phyloP scores from a whole-genome alignment of 1,140 invertebrate genomes.

The Oscheius sp. region DNA sequence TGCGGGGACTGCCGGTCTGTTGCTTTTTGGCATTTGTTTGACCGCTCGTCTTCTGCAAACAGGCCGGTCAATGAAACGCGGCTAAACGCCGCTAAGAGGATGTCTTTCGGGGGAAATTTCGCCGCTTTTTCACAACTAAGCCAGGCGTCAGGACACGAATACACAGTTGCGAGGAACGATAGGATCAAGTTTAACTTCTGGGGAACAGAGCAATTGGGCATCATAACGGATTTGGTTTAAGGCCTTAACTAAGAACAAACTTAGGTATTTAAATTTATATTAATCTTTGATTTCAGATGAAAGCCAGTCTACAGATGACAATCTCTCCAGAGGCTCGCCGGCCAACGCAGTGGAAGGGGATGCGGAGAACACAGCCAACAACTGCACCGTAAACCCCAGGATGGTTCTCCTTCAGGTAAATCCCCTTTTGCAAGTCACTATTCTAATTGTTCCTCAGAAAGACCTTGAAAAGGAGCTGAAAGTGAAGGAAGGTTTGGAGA shows the following conservation, averaged over 20 bases:
- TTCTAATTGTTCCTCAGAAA: conserved; percentile 41
- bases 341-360: no score
- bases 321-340: no score
- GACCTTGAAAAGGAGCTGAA: conserved; percentile 53
- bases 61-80: neutral
- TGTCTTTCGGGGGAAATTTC: neutral
- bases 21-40: conserved; percentile 12
- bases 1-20: neutral
- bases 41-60: conserved; percentile 1
- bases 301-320: no score
- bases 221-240: no score
- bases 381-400: neutral
- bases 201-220: no score
- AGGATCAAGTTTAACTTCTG: no score
- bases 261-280: no score
- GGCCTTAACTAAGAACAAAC: no score
- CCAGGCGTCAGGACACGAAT: no score
- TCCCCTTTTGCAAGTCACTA: neutral
- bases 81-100: conserved; percentile 6
- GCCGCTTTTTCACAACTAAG: neutral
- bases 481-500: conserved; percentile 57
- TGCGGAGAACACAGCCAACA: neutral
- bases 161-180: no score
- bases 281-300: no score
- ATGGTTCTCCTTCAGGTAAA: neutral